These are phyloP conservation scores for Trichomycterus rosablanca DNA, from an alignment of 2,113 vertebrate species.

Conservation along the genomic window DNA sequence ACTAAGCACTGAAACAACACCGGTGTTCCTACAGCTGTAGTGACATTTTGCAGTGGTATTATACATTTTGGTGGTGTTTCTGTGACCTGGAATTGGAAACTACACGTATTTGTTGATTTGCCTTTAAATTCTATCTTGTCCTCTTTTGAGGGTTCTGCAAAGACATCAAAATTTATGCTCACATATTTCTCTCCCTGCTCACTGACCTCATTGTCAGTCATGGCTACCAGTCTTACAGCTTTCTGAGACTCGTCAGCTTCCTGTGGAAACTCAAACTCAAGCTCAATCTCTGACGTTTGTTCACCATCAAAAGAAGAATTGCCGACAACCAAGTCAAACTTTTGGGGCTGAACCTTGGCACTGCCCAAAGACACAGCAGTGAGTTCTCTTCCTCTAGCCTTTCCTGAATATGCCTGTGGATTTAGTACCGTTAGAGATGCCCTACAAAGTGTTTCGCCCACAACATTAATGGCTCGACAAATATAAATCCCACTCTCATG, in stretches of 20 bases:
- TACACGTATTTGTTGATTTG: slow-evolving; percentile 77
- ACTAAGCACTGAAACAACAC: slow-evolving; percentile 85
- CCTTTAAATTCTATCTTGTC: slow-evolving; percentile 78
- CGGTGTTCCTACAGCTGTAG: slow-evolving; percentile 73
- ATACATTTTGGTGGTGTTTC: slow-evolving; percentile 82
- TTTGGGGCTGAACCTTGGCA: slow-evolving; percentile 63
- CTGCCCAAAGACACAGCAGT: slow-evolving; percentile 57
- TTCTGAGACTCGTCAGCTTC: slow-evolving; percentile 71
- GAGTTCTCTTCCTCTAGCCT: slow-evolving; percentile 58
- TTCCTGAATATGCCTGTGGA: slow-evolving; percentile 56
- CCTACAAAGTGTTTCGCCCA: slow-evolving; percentile 84
- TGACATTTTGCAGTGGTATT: slow-evolving; percentile 75
- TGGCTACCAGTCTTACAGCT: slow-evolving; percentile 67
- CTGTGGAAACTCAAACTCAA: slow-evolving; percentile 78
- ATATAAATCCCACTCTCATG: slow-evolving; percentile 81
- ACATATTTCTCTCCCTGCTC: slow-evolving; percentile 71
- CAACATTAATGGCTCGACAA: slow-evolving; percentile 80
- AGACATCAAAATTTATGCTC: slow-evolving; percentile 76
- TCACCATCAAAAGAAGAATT: slow-evolving; percentile 64
- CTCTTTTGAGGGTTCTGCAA: slow-evolving; percentile 74
- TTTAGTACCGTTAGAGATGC: slow-evolving; percentile 74
- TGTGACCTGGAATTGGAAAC: slow-evolving; percentile 86
- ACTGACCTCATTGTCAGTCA: slow-evolving; percentile 66
- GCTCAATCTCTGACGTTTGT: slow-evolving; percentile 78
- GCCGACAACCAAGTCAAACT: slow-evolving; percentile 73